Percentiles rank a stretch among this genome's conserved stretches.
phyloP scores from a whole-genome alignment of 2,113 vertebrate species.

The Pogonocichla stellata region DNA sequence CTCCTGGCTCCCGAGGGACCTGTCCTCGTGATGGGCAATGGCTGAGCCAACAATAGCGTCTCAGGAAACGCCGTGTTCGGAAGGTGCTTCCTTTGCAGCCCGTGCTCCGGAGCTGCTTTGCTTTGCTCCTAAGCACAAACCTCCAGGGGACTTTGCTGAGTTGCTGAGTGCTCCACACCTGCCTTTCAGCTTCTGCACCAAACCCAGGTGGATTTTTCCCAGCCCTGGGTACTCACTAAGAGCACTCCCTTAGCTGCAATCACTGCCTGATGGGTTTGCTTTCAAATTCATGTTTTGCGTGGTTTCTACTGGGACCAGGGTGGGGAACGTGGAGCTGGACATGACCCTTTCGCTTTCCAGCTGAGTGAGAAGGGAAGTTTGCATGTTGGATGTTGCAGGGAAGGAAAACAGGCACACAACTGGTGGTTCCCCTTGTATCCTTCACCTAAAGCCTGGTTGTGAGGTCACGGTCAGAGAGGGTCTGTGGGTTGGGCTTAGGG shows the following conservation, averaged over 20 bases:
- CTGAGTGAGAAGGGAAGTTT: not conserved
- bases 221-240: accelerated
- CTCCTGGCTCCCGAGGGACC: not conserved
- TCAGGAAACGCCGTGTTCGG: not conserved
- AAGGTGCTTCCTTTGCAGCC: slow-evolving; percentile 5
- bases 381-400: not conserved
- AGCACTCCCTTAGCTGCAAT: not conserved
- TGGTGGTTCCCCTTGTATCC: accelerated
- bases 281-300: not conserved
- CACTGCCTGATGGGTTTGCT: not conserved
- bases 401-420: not conserved
- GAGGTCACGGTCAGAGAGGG: accelerated
- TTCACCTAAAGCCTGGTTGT: not conserved
- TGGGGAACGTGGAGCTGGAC: not conserved
- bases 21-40: not conserved
- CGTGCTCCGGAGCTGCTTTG: not conserved
- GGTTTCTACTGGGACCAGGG: not conserved
- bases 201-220: not conserved
- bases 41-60: not conserved
- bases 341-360: not conserved
- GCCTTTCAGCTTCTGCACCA: not conserved
- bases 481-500: not conserved
- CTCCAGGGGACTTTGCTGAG: not conserved
- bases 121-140: not conserved
- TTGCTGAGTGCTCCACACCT: not conserved